phyloP scores from a whole-genome alignment of 2,797 vertebrate species.

The Anguilla anguilla region DNA sequence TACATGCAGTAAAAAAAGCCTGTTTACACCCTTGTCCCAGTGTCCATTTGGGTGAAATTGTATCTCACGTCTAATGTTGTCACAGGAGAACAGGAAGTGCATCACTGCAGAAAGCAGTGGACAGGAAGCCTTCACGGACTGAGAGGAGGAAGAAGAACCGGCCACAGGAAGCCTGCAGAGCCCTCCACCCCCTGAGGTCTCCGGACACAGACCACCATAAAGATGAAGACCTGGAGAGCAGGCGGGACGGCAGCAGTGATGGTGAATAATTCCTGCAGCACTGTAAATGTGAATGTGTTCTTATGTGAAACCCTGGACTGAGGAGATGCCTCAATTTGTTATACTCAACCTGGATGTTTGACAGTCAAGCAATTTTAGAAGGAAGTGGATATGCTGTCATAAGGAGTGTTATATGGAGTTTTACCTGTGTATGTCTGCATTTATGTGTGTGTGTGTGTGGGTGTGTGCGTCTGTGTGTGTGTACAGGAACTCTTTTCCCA shows the following conservation, averaged over 20 bases:
- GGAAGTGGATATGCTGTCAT: not conserved
- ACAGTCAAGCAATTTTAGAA: not conserved
- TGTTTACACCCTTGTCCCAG: not conserved
- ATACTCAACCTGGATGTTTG: no score
- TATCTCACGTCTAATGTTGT: not conserved
- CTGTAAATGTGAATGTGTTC: not conserved
- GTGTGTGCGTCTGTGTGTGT: not conserved
- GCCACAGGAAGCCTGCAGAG: not conserved
- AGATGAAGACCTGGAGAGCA: not conserved
- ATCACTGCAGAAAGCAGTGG: not conserved
- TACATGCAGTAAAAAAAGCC: not conserved
- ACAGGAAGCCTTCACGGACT: not conserved
- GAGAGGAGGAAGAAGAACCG: not conserved
- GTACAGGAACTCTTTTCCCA: not conserved
- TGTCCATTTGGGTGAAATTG: slow-evolving; percentile 36
- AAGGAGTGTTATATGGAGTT: not conserved
- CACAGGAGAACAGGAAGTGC: slow-evolving; percentile 1
- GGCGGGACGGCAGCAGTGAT: slow-evolving; percentile 16
- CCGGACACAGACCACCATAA: not conserved
- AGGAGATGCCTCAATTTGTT: not conserved
- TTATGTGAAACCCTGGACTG: not conserved
- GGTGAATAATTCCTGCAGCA: not conserved
- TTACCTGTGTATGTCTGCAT: not conserved
- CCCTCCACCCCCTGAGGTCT: not conserved
- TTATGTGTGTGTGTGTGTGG: not conserved